phyloP scores from a whole-genome alignment of 1,140 invertebrate species.

The Heliconius himera region DNA sequence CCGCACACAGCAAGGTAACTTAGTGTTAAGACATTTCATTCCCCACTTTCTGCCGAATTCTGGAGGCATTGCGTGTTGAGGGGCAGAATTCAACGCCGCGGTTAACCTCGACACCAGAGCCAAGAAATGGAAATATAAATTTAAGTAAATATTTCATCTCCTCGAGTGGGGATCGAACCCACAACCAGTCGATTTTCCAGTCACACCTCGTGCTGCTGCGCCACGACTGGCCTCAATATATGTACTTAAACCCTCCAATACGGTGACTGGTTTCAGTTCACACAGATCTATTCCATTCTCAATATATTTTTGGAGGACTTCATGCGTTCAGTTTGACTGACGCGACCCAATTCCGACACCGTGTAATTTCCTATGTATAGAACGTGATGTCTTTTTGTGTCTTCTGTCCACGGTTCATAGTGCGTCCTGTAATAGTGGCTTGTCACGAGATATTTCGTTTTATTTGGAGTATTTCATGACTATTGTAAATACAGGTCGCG shows the following conservation, averaged over 20 bases:
- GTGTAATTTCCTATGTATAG: constrained; percentile 1
- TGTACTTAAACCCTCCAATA: neutral
- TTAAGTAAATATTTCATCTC: no score
- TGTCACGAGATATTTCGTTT: neutral
- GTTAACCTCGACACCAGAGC: no score
- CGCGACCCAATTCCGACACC: constrained; percentile 5
- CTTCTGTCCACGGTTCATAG: neutral
- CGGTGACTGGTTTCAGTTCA: neutral
- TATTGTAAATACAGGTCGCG: neutral
- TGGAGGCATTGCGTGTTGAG: no score
- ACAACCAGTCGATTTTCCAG: no score
- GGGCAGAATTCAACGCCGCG: no score
- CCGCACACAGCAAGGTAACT: no score
- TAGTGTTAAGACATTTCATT: no score
- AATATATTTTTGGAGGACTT: constrained; percentile 1
- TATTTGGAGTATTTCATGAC: neutral
- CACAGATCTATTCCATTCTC: neutral
- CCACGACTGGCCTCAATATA: no score
- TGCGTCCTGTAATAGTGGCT: neutral
- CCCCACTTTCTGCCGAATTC: no score
- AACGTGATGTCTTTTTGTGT: neutral
- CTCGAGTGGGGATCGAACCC: no score
- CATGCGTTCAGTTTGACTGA: neutral
- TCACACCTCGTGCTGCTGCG: no score
- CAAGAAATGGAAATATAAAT: no score